Conservation (phyloP, 1,140 invertebrate species). For the Dreissena rostriformis region DNA sequence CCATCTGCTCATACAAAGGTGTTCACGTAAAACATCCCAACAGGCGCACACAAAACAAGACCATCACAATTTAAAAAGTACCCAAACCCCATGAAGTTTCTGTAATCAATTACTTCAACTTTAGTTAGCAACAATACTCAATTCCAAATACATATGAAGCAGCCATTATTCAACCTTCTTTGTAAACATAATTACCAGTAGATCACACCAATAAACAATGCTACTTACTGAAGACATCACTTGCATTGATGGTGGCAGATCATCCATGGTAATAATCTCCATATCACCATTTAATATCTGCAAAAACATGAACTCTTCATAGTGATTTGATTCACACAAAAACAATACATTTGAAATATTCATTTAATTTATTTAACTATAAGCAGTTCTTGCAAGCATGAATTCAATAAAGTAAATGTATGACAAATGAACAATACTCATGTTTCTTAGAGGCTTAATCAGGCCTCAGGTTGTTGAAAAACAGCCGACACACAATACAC, state of each 20-base stretch:
- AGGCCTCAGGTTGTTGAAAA: neutral
- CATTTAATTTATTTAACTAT: no score
- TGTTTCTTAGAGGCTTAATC: neutral
- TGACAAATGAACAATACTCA: no score
- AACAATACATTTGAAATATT: no score
- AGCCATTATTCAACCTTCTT: neutral
- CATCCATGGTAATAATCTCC: slow-evolving; percentile 57
- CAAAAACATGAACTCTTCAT: slow-evolving; percentile 6
- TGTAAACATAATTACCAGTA: neutral
- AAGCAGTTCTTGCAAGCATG: no score
- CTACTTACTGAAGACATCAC: slow-evolving; percentile 49
- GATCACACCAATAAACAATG: neutral
- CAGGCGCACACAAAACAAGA: neutral
- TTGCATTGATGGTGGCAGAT: slow-evolving; percentile 38
- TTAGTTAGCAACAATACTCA: neutral
- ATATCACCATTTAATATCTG: slow-evolving; percentile 53
- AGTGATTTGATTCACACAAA: neutral
- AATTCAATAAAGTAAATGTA: no score
- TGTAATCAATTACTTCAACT: neutral
- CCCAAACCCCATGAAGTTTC: neutral
- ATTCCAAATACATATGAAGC: neutral
- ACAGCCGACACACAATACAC: neutral
- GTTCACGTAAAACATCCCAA: no score
- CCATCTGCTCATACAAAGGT: no score
- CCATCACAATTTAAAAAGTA: neutral